phyloP scores from a whole-genome alignment of 2,797 vertebrate species.

The Cyclura pinguis region DNA sequence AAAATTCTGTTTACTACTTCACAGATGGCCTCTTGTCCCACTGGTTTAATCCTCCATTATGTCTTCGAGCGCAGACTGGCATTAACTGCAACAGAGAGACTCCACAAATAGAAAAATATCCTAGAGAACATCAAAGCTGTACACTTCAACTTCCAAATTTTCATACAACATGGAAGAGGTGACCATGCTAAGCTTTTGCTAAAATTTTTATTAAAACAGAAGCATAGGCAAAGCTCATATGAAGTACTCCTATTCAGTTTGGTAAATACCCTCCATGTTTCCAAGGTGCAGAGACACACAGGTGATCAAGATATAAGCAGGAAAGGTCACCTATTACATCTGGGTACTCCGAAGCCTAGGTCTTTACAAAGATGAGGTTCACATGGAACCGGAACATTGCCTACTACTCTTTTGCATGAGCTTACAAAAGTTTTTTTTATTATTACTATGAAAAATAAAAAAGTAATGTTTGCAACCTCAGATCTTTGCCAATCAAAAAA shows the following conservation, averaged over 20 bases:
- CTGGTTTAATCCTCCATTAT: conserved; percentile 27
- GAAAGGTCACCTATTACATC: background rate
- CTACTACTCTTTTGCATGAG: background rate
- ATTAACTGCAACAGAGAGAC: background rate
- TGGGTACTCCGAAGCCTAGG: background rate
- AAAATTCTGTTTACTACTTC: conserved; percentile 54
- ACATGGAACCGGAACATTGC: background rate
- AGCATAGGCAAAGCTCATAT: background rate
- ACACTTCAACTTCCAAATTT: background rate
- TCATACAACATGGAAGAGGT: background rate
- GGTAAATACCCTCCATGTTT: background rate
- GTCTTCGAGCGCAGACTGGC: conserved; percentile 39
- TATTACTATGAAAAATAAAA: background rate
- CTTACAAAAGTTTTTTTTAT: background rate
- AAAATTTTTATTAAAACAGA: background rate
- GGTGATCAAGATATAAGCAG: background rate
- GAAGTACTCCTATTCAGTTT: background rate
- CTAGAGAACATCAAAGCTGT: background rate
- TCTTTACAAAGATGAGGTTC: background rate
- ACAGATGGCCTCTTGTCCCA: conserved; percentile 46
- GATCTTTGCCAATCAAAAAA: background rate
- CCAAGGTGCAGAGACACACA: background rate
- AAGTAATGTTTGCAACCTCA: background rate
- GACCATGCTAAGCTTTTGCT: background rate
- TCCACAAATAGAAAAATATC: conserved; percentile 3